These are phyloP conservation scores for Tyrannus savana DNA, from an alignment of 2,113 vertebrate species.

Conservation along the genomic window DNA sequence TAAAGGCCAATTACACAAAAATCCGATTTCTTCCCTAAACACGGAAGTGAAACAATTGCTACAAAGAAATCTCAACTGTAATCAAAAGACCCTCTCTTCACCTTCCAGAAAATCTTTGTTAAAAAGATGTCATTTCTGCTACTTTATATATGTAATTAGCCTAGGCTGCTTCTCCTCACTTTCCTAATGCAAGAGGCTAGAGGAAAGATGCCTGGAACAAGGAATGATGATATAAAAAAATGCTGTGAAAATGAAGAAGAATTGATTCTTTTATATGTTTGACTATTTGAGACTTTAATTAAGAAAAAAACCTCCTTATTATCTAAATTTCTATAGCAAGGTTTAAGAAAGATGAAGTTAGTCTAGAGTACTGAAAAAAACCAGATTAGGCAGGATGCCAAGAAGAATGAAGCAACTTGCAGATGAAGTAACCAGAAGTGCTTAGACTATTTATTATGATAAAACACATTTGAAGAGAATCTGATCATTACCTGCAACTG, in stretches of 20 bases:
- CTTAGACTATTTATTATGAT: background rate
- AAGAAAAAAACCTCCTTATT: background rate
- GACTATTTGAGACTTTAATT: background rate
- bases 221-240: background rate
- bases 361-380: background rate
- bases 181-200: background rate
- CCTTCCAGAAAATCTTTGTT: background rate
- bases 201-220: background rate
- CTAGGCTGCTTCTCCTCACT: background rate
- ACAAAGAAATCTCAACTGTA: background rate
- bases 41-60: background rate
- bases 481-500: background rate
- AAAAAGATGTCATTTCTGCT: background rate
- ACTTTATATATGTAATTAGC: background rate
- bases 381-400: background rate
- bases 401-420: background rate
- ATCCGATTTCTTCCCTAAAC: background rate
- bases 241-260: background rate
- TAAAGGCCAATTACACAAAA: background rate
- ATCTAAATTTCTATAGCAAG: background rate
- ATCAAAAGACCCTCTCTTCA: background rate
- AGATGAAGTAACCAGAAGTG: background rate
- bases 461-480: background rate
- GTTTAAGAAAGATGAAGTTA: background rate
- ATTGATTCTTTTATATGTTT: background rate